phyloP scores from a whole-genome alignment of 2,888 invertebrate genomes.

The Mimas tiliae region DNA sequence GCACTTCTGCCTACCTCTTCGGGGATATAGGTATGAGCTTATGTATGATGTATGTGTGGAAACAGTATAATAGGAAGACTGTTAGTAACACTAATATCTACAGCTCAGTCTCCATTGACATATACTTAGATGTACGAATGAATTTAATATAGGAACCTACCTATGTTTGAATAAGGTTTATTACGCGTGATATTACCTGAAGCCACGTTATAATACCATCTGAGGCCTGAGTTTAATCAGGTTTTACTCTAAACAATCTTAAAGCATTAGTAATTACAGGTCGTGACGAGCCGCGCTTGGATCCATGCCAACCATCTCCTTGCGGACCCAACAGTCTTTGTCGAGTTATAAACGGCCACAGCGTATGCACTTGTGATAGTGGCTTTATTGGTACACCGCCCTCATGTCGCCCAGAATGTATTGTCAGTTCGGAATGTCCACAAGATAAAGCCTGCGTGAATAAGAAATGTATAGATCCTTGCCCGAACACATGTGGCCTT shows the following conservation, averaged over 20 bases:
- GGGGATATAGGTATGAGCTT: no score
- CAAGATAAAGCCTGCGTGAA: slow-evolving; percentile 92
- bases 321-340: slow-evolving; percentile 94
- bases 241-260: background rate
- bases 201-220: no score
- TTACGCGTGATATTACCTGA: no score
- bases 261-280: slow-evolving; percentile 44
- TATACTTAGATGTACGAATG: no score
- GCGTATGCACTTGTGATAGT: slow-evolving; percentile 91
- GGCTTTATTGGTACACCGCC: slow-evolving; percentile 92
- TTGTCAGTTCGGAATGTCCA: slow-evolving; percentile 92
- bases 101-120: no score
- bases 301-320: slow-evolving; percentile 92
- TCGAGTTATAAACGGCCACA: slow-evolving; percentile 89
- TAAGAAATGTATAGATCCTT: slow-evolving; percentile 92
- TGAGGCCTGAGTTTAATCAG: background rate
- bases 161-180: no score
- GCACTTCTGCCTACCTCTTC: no score
- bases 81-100: no score
- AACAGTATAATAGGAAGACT: no score
- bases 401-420: slow-evolving; percentile 92
- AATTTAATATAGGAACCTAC: no score
- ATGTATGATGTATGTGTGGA: no score
- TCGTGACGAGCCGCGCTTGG: slow-evolving; percentile 52
- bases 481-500: slow-evolving; percentile 91